phyloP scores from a whole-genome alignment of 2,797 vertebrate species.

The Poeciliopsis presidionis region DNA sequence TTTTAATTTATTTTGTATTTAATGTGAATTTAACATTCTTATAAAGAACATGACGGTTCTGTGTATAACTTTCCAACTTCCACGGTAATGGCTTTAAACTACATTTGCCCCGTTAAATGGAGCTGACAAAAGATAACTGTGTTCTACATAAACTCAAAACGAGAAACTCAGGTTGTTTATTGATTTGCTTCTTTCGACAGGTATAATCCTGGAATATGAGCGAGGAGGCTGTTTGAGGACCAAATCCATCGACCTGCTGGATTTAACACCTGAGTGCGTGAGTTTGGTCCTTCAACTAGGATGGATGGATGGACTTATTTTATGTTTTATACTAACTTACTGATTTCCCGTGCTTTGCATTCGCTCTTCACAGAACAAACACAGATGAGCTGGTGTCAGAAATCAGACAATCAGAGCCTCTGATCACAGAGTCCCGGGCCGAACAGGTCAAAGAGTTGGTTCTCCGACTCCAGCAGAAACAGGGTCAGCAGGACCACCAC shows the following conservation, averaged over 20 bases:
- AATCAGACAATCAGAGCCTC: conserved; percentile 86
- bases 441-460: conserved; percentile 87
- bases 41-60: neutral
- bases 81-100: neutral
- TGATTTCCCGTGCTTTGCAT: neutral
- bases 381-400: conserved; percentile 83
- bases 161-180: neutral
- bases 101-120: neutral
- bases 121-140: neutral
- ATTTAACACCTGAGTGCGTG: conserved; percentile 87
- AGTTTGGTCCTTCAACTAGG: conserved; percentile 10
- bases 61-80: neutral
- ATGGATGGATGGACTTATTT: neutral
- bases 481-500: conserved; percentile 82
- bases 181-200: conserved; percentile 63
- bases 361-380: conserved; percentile 80
- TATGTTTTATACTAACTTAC: neutral
- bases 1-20: neutral
- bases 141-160: too few species aligned
- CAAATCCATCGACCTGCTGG: conserved; percentile 91
- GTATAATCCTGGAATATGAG: conserved; percentile 93
- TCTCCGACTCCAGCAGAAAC: conserved; percentile 88
- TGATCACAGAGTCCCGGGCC: conserved; percentile 85
- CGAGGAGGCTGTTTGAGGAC: conserved; percentile 83
- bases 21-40: neutral